Evolutionary conservation across 1,140 invertebrate species (phyloP), one percentile per base, ranked within the genome.

Genomic region (Diorhabda sublineata): DNA sequence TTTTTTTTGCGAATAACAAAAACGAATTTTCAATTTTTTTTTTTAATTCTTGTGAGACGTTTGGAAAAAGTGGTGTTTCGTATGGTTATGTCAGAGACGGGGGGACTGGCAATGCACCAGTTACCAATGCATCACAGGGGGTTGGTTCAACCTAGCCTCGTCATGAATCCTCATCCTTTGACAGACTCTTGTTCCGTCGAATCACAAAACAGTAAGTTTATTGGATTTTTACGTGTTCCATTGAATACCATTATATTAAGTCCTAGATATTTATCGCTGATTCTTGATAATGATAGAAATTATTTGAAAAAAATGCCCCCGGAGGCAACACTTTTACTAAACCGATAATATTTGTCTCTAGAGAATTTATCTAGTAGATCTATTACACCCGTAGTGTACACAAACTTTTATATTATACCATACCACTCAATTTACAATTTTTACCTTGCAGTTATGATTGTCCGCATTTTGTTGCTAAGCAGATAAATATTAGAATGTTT

Each of bases 41-140:
- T 26, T 42, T n/a, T 42, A 9, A 6, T n/a, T 26, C 9, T 47
- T 42, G 64, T 69, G 65, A 64, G 75, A 69, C 58, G 71, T 73
- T 76, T 67, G 45, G 26, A 70, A 69, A 70, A 74, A 72, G 67
- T 64, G 69, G 65, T 61, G 76, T 26, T 78, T 79, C 78, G 77
- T 77, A 85, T 85, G 84, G 84, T 85, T 83, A 85, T 85, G 84
- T 84, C 84, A 83, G 84, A 85, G 84, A 79, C 80, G 67, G 84
- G 84, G 81, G 84, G 83, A 81, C 82, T 84, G 82, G 84, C 84
- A 82, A 84, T 84, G 82, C 84, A 85, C 81, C 84, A 85, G 80
- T 79, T 85, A 80, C 83, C 84, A 69, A 81, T 84, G 81, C 83
- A 83, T 78, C 83, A 83, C 79, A 80, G 82, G 74, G 83, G 83